A percentile compares a stretch with the other conserved stretches of the same genome.
Conservation (phyloP, 2,888 invertebrate species). For the Hemistola chrysoprasaria region DNA sequence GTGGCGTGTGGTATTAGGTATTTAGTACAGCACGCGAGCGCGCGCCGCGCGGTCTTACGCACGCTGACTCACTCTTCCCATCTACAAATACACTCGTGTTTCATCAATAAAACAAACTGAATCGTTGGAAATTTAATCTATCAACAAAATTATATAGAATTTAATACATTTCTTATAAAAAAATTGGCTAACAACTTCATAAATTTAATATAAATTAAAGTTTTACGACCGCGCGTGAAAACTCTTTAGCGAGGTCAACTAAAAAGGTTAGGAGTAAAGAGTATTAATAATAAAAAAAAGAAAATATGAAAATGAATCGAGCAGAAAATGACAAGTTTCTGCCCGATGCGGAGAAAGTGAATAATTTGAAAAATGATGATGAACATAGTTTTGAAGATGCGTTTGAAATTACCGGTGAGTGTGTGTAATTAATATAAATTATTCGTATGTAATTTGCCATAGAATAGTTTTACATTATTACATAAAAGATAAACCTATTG, state of each 20-base stretch:
- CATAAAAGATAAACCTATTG: too few relatives aligned
- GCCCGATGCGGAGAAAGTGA: constrained; percentile 42
- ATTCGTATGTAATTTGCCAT: too few relatives aligned
- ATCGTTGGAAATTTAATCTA: background rate
- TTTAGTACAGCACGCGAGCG: constrained; percentile 29
- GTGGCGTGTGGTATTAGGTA: constrained; percentile 20
- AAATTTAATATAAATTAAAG: too few relatives aligned
- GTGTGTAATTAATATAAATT: background rate
- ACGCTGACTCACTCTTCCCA: background rate
- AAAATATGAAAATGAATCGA: constrained; percentile 33
- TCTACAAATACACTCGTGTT: constrained; percentile 5
- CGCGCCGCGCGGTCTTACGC: constrained; percentile 11
- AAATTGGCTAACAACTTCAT: too few relatives aligned
- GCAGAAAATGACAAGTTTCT: constrained; percentile 37
- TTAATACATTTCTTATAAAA: too few relatives aligned
- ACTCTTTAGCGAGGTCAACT: too few relatives aligned
- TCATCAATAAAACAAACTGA: constrained; percentile 4
- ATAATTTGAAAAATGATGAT: constrained; percentile 37
- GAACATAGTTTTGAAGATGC: constrained; percentile 70
- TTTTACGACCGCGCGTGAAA: too few relatives aligned
- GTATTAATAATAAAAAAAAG: background rate
- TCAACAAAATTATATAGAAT: constrained; percentile 3
- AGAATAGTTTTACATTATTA: too few relatives aligned
- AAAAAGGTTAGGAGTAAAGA: too few relatives aligned
- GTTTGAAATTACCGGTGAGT: constrained; percentile 66